Evolutionary conservation across 2,113 vertebrate genomes (phyloP).

Genomic region (Procapra przewalskii): DNA sequence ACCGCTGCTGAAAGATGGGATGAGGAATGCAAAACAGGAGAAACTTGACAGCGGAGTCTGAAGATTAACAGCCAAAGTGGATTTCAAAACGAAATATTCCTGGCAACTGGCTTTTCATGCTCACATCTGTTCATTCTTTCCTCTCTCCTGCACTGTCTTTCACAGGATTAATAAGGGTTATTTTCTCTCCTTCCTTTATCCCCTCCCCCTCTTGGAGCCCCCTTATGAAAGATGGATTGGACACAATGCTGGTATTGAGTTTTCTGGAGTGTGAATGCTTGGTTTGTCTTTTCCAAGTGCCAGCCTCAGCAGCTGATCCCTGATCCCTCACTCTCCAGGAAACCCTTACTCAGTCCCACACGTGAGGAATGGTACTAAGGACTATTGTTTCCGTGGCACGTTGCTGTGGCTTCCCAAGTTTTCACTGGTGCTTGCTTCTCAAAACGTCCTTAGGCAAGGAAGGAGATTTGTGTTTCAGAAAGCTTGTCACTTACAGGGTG

Average conservation of each 20-base stretch:
- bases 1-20: neutral
- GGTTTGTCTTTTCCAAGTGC: constrained; percentile 78
- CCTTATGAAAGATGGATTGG: constrained; percentile 66
- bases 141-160: constrained; percentile 47
- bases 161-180: constrained; percentile 59
- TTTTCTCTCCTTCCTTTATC: constrained; percentile 53
- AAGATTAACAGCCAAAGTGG: constrained; percentile 50
- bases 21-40: neutral
- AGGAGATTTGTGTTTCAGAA: neutral
- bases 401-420: neutral
- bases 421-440: neutral
- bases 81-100: constrained; percentile 54
- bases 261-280: constrained; percentile 78
- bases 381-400: neutral
- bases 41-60: constrained; percentile 54
- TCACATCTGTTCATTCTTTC: constrained; percentile 17
- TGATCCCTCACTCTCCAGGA: constrained; percentile 76
- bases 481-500: neutral
- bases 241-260: constrained; percentile 85
- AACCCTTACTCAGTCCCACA: constrained; percentile 36
- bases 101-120: constrained; percentile 52
- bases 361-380: neutral
- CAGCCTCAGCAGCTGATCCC: constrained; percentile 81
- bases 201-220: constrained; percentile 59
- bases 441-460: neutral